These are phyloP conservation scores for Empidonax traillii DNA, from an alignment of 2,113 vertebrate species.

Conservation along the genomic window DNA sequence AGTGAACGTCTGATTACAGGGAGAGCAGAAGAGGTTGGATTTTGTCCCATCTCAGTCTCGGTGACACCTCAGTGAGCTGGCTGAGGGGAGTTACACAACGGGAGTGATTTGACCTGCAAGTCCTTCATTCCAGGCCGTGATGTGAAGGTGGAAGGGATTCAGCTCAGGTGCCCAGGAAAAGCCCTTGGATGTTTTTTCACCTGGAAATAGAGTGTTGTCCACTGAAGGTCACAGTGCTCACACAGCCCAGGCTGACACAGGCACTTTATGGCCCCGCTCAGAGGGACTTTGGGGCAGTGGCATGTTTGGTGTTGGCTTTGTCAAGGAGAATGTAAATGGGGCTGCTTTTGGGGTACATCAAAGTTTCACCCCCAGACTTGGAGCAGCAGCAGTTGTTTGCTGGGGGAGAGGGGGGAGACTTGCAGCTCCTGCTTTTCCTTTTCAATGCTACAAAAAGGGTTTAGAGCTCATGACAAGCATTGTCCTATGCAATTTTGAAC, in stretches of 20 bases:
- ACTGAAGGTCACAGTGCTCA: not conserved
- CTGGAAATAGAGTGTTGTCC: rapidly evolving
- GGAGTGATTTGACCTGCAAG: rapidly evolving
- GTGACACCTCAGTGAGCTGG: not conserved
- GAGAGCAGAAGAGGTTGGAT: not conserved
- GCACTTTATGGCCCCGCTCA: rapidly evolving
- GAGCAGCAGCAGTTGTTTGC: not conserved
- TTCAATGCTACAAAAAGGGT: not conserved
- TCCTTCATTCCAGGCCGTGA: rapidly evolving
- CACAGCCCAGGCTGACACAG: not conserved
- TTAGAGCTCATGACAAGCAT: rapidly evolving
- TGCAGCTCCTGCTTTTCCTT: not conserved
- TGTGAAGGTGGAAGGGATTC: not conserved
- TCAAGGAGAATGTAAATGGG: rapidly evolving
- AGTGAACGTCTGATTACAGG: rapidly evolving
- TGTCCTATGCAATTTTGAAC: not conserved
- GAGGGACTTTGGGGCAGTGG: rapidly evolving
- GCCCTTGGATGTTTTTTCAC: not conserved
- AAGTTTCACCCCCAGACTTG: not conserved
- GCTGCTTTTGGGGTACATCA: not conserved
- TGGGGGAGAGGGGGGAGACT: not conserved
- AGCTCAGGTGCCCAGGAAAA: not conserved
- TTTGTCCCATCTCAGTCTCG: not conserved
- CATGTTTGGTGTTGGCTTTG: not conserved
- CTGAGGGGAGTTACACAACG: rapidly evolving